Percentiles rank a stretch among this genome's conserved stretches.
Conservation (phyloP, 2,797 vertebrate species). For the Pipistrellus kuhlii region DNA sequence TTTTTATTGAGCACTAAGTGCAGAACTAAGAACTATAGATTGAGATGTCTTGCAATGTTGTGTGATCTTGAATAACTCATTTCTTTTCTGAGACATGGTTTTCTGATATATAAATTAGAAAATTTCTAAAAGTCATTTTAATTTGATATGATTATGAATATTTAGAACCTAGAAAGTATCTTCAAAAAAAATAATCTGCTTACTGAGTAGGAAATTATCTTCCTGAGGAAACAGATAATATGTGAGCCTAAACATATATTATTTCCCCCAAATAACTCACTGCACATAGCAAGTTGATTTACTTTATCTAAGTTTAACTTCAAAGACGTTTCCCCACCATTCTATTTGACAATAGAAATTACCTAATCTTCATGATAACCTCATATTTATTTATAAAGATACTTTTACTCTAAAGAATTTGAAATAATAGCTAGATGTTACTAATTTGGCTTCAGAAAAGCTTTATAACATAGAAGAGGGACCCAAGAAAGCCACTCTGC, state of each 20-base stretch:
- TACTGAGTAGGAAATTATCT: neutral
- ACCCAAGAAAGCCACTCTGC: neutral
- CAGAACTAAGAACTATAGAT: neutral
- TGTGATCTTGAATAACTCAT: neutral
- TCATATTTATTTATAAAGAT: neutral
- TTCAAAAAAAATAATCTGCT: neutral
- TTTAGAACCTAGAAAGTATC: neutral
- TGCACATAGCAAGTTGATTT: neutral
- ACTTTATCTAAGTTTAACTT: constrained; percentile 2
- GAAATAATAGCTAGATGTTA: neutral
- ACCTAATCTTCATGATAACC: neutral
- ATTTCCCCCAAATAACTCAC: neutral
- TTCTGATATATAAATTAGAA: constrained; percentile 25
- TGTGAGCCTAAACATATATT: neutral
- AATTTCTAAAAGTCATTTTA: constrained; percentile 18
- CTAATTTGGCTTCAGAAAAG: constrained; percentile 1
- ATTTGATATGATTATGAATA: neutral
- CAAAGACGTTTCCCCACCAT: neutral
- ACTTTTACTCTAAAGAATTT: constrained; percentile 2
- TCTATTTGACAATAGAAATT: neutral
- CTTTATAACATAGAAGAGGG: neutral
- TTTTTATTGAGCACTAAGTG: neutral
- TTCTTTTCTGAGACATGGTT: neutral
- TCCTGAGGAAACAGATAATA: neutral
- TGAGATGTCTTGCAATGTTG: neutral